These are phyloP conservation scores for Vanessa cardui DNA, from an alignment of 2,888 invertebrate species.

Conservation along the genomic window DNA sequence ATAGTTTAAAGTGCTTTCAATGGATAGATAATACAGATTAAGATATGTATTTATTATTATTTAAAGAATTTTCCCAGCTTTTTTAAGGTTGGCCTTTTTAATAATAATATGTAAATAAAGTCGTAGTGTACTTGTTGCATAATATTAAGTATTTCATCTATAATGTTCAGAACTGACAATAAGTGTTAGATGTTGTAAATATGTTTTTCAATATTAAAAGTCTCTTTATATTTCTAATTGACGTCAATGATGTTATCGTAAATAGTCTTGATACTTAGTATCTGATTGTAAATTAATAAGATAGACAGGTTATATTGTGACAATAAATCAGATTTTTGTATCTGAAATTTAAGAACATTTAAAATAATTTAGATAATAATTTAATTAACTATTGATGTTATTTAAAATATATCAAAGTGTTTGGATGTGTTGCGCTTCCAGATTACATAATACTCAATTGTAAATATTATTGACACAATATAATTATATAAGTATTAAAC, in stretches of 20 bases:
- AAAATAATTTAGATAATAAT: background rate
- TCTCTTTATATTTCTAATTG: conserved; percentile 72
- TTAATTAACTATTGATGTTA: background rate
- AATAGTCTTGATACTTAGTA: background rate
- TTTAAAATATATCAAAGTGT: conserved; percentile 5
- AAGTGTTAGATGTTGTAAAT: conserved; percentile 72
- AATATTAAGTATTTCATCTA: conserved; percentile 51
- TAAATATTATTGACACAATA: background rate
- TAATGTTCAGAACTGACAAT: conserved; percentile 81
- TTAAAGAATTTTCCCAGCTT: conserved; percentile 55
- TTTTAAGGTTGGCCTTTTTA: conserved; percentile 41
- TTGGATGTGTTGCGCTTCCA: conserved; percentile 21
- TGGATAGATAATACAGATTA: conserved; percentile 61
- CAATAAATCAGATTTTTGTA: conserved; percentile 32
- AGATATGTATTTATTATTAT: conserved; percentile 56
- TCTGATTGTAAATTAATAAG: conserved; percentile 5
- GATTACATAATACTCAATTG: conserved; percentile 3
- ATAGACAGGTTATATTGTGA: conserved; percentile 25
- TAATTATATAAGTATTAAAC: conserved; percentile 8
- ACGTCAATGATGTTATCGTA: conserved; percentile 27
- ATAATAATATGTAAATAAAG: conserved; percentile 50
- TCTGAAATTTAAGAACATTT: background rate
- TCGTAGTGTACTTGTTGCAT: conserved; percentile 46
- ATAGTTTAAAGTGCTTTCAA: conserved; percentile 60
- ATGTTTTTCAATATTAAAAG: conserved; percentile 54